A percentile compares a stretch with the other conserved stretches of the same genome.
Conservation (phyloP, 2,888 invertebrate genomes). For the Drosophila emarginata region DNA sequence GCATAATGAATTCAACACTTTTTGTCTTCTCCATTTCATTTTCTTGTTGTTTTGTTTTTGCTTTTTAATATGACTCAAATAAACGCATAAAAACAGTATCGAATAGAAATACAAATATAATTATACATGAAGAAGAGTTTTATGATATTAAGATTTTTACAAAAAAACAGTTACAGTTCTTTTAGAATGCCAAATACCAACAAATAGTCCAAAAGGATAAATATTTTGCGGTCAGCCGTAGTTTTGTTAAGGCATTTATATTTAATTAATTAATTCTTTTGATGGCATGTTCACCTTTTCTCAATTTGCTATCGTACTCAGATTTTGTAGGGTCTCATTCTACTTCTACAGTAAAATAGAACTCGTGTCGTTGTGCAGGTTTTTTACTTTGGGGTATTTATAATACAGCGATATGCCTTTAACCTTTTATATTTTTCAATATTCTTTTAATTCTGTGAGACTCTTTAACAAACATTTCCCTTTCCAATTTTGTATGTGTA, state of each 20-base stretch:
- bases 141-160: constrained; percentile 50
- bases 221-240: constrained; percentile 21
- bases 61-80: constrained; percentile 39
- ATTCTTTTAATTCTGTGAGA: constrained; percentile 20
- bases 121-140: constrained; percentile 26
- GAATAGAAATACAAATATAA: constrained; percentile 39
- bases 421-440: constrained; percentile 52
- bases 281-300: constrained; percentile 13
- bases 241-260: constrained; percentile 50
- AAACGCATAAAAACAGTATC: constrained; percentile 43
- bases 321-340: constrained; percentile 13
- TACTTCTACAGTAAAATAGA: constrained; percentile 12
- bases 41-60: constrained; percentile 41
- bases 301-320: not conserved
- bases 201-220: constrained; percentile 6
- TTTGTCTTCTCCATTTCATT: constrained; percentile 18
- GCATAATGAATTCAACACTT: constrained; percentile 32
- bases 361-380: constrained; percentile 47
- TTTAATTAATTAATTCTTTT: constrained; percentile 28
- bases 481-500: constrained; percentile 5
- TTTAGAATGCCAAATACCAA: constrained; percentile 47
- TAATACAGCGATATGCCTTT: constrained; percentile 77
- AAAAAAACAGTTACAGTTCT: constrained; percentile 49
- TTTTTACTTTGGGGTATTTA: constrained; percentile 57
- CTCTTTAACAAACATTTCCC: constrained; percentile 42